Base-by-base conservation (phyloP, 2,888 invertebrate genomes). In the Leucania comma region DNA sequence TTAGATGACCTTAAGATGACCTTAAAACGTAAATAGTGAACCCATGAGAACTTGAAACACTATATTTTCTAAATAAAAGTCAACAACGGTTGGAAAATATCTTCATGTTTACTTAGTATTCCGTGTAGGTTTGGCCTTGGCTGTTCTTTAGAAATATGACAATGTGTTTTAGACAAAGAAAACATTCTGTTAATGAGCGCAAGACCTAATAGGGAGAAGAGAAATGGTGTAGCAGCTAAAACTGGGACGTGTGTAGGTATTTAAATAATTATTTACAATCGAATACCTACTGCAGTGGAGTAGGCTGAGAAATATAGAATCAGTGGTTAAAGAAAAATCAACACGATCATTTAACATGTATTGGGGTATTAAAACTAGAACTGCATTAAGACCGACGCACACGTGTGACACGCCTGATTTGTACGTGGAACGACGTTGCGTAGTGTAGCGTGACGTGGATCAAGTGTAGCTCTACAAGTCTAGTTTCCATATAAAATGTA, bases 161-260 rank as follows among this genome's bases (percentile, higher is more conserved):
- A 75, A 70, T 71, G 77, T 65, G 48, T 72, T 72, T 62, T 54
- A 53, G 32, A 58, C 66, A 65, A 77, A 54, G 66, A 42, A 53
- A 65, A 62, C 65, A 65, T 77, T 58, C 57, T 63, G 63, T 65
- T 75, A 72, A 75, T 77, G 72, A 75, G 72, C 53, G 12, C 17
- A 65, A 71, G 59, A 75, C 14, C 9, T 62, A 63, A 60, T 59
- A 63, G 50, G 50, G 3, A 12, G 17, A 59, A 12, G 26, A 12
- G 6, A 29, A 24, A 38, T 14, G 5, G 10, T 58, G 20, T 3
- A 29, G 50, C 26, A 50, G 32, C 32, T 61, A 42, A 0, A 24
- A 29, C 54, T 64, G 8, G 4, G 9, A 42, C 17, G 17, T 42
- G 17, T 17, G 35, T 14, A 12, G 5, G 1, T 20, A 17, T 42